Evolutionary conservation across 2,113 vertebrate species (phyloP).

Genomic region (Camelus bactrianus): DNA sequence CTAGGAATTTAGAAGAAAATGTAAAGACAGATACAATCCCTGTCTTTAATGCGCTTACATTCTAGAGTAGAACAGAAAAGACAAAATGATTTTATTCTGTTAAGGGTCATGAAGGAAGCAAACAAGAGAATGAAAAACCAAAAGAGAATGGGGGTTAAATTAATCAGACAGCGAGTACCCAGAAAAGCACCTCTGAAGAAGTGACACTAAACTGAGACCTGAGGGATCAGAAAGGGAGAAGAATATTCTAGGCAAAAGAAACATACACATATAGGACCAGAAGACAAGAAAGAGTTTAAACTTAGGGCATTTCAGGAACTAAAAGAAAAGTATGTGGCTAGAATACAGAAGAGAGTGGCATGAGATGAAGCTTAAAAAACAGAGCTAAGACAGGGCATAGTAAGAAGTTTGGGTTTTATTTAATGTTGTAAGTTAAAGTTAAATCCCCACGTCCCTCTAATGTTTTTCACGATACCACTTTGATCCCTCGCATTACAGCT

Average conservation of each 20-base stretch:
- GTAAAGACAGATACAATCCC: background rate
- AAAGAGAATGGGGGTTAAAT: background rate
- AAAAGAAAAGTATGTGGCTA: background rate
- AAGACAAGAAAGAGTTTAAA: background rate
- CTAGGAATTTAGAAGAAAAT: background rate
- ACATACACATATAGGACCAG: background rate
- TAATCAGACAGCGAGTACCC: background rate
- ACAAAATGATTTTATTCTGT: background rate
- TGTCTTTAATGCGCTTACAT: background rate
- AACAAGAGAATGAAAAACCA: background rate
- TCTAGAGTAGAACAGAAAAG: background rate
- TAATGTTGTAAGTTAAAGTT: conserved; percentile 31
- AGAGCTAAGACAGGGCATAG: background rate
- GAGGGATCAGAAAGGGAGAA: background rate
- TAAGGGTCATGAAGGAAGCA: conserved; percentile 47
- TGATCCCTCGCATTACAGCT: background rate
- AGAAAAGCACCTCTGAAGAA: background rate
- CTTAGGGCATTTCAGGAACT: background rate
- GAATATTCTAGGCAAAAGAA: background rate
- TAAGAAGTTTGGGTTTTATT: conserved; percentile 19
- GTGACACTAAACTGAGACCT: conserved; percentile 19
- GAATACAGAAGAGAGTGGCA: background rate
- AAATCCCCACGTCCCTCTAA: background rate
- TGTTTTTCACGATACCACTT: conserved; percentile 35
- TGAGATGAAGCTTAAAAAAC: background rate